A percentile compares a stretch with the other conserved stretches of the same genome.
phyloP scores from a whole-genome alignment of 2,888 invertebrate species.

The Cantharis rustica region DNA sequence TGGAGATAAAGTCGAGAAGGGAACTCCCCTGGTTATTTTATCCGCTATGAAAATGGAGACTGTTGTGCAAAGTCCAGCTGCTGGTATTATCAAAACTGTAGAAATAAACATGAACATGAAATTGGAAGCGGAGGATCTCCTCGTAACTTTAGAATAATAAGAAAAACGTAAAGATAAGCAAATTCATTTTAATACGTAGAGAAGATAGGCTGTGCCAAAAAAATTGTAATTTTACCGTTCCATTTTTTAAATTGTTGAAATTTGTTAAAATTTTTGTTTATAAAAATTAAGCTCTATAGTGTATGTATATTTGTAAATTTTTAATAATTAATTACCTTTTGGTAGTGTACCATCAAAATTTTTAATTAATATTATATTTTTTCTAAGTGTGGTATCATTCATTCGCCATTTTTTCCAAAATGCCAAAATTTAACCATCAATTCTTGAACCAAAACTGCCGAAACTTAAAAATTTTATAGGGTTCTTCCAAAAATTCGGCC shows the following conservation, averaged over 20 bases:
- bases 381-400: background rate
- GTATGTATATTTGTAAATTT: background rate
- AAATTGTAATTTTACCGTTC: background rate
- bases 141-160: constrained; percentile 77
- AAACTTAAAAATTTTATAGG: too few relatives aligned
- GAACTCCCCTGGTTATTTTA: constrained; percentile 87
- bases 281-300: background rate
- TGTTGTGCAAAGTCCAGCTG: constrained; percentile 90
- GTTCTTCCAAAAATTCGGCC: too few relatives aligned
- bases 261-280: background rate
- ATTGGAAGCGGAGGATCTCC: constrained; percentile 91
- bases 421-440: background rate
- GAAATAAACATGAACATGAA: constrained; percentile 83
- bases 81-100: constrained; percentile 80
- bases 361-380: background rate
- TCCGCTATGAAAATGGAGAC: constrained; percentile 99
- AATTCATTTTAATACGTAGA: background rate
- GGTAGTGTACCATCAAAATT: background rate
- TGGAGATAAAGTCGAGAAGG: constrained; percentile 92
- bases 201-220: background rate
- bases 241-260: background rate
- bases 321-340: background rate
- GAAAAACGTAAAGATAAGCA: background rate
- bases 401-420: background rate
- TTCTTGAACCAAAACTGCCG: too few relatives aligned